Base-by-base conservation (phyloP, 2,797 vertebrate species). In the Valencia hispanica region DNA sequence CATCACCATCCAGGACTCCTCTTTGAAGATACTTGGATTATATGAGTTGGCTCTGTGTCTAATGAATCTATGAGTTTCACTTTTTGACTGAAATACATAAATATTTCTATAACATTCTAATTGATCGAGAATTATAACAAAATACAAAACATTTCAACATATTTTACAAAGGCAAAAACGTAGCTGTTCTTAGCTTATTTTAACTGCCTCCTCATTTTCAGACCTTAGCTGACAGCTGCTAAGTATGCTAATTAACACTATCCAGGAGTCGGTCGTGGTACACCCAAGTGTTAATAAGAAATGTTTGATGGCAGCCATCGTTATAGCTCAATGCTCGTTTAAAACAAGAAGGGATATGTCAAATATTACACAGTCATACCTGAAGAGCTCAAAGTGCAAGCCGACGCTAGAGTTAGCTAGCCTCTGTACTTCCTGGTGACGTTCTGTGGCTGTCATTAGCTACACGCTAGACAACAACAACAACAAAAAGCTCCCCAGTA, bases 381-480 rank as follows among this genome's bases (percentile, higher is more conserved):
- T 93, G 91, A 82, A 79, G 90, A 90, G 76, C 6, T 88, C 80
- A 93, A 77, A 82, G 88, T 77, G 84, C 86, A 93, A 78, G 91
- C 90, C 90, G 36, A 41, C 36, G 63, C 92, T 89, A 73, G 51
- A 69, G 71, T 70, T 66, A 75, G 70, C n/a, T 73, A 76, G 79
- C 73, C 68, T 45, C 6, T 55, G 41, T 81, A 88, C 93, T 94
- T 94, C 93, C 93, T 93, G 90, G 90, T 92, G 91, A 86, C 86
- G 77, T 91, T 81, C 85, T 30, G 76, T 68, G 86, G 89, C 87
- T 91, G 84, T 75, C 74, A 74, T 86, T 88, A 88, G 90, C 91
- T 81, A 86, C 68, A 77, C 14, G 86, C 79, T 87, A 86, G n/a
- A n/a, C n/a, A n/a, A n/a, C n/a, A n/a, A n/a, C n/a, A n/a, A n/a